These are phyloP conservation scores for Perizoma affinitatum DNA, from an alignment of 2,888 invertebrate species.

Conservation along the genomic window DNA sequence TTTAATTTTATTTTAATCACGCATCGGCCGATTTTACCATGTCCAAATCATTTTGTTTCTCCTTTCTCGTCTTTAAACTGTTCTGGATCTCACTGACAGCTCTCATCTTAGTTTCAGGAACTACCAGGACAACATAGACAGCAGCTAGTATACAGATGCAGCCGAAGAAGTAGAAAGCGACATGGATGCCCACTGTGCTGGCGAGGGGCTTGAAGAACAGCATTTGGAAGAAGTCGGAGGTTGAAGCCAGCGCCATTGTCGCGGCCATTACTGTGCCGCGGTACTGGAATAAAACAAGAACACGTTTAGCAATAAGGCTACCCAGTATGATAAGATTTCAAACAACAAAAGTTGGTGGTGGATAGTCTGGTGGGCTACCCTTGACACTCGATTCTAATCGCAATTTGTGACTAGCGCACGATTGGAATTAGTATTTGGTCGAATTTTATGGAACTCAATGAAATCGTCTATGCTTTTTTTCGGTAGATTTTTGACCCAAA, in stretches of 20 bases:
- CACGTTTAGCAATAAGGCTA: background rate
- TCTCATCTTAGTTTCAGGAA: constrained; percentile 66
- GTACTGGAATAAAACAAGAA: constrained; percentile 57
- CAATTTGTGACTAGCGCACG: no score
- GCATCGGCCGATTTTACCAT: constrained; percentile 24
- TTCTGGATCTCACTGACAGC: constrained; percentile 62
- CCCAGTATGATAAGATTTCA: no score
- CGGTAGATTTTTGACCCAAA: no score
- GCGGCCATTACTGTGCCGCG: constrained; percentile 68
- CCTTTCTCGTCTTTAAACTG: constrained; percentile 61
- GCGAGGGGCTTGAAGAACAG: constrained; percentile 68
- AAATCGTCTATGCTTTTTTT: no score
- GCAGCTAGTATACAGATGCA: constrained; percentile 55
- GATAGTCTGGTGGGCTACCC: no score
- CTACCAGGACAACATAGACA: constrained; percentile 52
- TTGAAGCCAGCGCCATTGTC: constrained; percentile 58
- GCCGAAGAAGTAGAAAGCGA: constrained; percentile 65
- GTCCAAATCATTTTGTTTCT: constrained; percentile 43
- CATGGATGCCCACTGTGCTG: constrained; percentile 57
- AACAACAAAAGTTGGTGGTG: no score
- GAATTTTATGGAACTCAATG: no score
- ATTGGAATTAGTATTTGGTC: no score
- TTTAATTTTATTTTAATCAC: background rate
- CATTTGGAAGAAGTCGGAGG: constrained; percentile 50
- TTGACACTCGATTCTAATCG: no score